These are phyloP conservation scores for Stomatorhinus ivindoensis DNA, from an alignment of 2,113 vertebrate genomes.

Conservation along the genomic window DNA sequence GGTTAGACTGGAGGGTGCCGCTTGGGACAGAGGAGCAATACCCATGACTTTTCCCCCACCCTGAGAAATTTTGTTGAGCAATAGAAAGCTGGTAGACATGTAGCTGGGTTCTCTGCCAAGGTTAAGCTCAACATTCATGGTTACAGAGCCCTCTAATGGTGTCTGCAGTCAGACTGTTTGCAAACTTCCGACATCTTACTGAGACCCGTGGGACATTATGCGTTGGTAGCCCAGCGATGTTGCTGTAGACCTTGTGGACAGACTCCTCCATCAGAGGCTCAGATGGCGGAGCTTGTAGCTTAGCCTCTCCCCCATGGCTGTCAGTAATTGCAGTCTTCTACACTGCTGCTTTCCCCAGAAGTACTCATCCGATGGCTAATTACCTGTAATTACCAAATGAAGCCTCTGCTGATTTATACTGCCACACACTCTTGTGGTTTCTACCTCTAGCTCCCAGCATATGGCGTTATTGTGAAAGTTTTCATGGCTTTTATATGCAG, in stretches of 20 bases:
- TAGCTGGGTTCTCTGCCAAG: background rate
- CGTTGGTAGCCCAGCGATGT: background rate
- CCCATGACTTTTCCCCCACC: background rate
- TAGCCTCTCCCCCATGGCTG: background rate
- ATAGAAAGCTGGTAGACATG: background rate
- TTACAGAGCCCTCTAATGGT: background rate
- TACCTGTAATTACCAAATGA: conserved; percentile 5
- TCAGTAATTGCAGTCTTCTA: background rate
- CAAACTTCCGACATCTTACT: background rate
- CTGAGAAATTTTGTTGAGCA: background rate
- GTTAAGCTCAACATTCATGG: background rate
- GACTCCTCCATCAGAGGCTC: background rate
- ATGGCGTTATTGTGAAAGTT: conserved; percentile 5
- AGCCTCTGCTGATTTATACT: background rate
- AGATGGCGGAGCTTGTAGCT: background rate
- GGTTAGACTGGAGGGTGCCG: background rate
- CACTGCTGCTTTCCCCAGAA: background rate
- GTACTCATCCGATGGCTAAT: background rate
- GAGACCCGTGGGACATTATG: background rate
- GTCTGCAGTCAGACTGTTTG: background rate
- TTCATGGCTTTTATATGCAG: background rate
- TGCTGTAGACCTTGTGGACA: background rate
- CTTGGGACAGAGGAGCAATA: background rate
- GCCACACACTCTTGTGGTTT: background rate
- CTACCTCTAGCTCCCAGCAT: background rate